Base-by-base conservation (phyloP, 2,888 invertebrate genomes). In the Aethes cnicana region DNA sequence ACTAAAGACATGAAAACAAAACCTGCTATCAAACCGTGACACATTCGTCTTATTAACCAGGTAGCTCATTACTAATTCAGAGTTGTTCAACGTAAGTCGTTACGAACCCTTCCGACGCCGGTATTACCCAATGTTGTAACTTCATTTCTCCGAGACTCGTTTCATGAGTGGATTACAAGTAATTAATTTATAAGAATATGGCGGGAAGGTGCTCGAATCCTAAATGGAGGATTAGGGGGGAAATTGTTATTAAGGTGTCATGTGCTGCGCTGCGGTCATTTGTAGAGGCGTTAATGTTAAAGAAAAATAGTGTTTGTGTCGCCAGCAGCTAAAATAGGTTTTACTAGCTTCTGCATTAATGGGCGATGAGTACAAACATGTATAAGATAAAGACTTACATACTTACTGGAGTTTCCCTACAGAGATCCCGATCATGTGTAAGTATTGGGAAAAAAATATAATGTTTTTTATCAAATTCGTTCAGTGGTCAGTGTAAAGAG, bases 111-210 rank as follows among this genome's bases (percentile, higher is more conserved):
- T 43, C 30, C 18, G 18, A 55, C 64, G n/a, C n/a, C n/a, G 64
- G 63, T 70, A 59, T 73, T 69, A 66, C 68, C 69, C 63, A 65
- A 73, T 69, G 79, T 77, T 77, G 87, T 88, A 87, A 87, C 84
- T 88, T 86, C 86, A 86, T 87, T 86, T 81, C 84, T 76, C 77
- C 83, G 82, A 86, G 84, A 77, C 86, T 80, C 83, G 81, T 82
- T 84, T 81, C 84, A 84, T 77, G 85, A 84, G 88, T 84, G 88
- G 88, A 89, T 89, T 89, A 89, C 88, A 83, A 81, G 88, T 89
- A 88, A 89, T 89, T 89, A 89, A 89, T 89, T 89, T 89, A 89
- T 88, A 89, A 88, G 89, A 88, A 87, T 87, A 88, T 87, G 84
- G 86, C 71, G 69, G 72, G 9, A 74, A 71, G 69, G 72, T 74